Conservation (phyloP, 2,888 invertebrate genomes). For the Ctena decussata region DNA sequence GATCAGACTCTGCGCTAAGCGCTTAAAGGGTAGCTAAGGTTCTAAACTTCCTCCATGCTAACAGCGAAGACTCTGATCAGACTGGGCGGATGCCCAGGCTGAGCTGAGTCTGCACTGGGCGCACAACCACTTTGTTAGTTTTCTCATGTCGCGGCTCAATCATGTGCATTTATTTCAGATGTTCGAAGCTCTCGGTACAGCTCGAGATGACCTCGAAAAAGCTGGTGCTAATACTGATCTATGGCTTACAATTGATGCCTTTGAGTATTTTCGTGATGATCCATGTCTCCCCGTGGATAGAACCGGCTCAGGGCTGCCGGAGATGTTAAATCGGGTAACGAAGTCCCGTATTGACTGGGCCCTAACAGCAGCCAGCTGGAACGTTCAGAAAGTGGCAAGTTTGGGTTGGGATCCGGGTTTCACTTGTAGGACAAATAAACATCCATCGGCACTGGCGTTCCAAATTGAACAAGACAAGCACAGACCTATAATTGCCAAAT, state of each 20-base stretch:
- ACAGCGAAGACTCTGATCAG: too few species aligned
- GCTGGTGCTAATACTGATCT: conserved; percentile 60
- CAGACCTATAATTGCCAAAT: conserved; percentile 77
- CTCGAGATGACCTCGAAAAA: conserved; percentile 40
- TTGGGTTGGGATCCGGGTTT: conserved; percentile 81
- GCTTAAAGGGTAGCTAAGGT: too few species aligned
- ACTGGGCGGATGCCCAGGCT: too few species aligned
- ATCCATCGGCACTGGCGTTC: conserved; percentile 54
- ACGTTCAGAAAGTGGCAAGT: conserved; percentile 73
- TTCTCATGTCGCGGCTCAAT: too few species aligned
- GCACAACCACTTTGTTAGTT: too few species aligned
- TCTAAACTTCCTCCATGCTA: too few species aligned
- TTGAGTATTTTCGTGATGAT: conserved; percentile 73
- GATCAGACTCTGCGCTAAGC: too few species aligned
- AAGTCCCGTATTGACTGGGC: conserved; percentile 76
- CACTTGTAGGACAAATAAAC: conserved; percentile 70
- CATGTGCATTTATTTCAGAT: too few species aligned
- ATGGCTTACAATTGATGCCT: conserved; percentile 81
- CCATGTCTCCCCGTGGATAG: conserved; percentile 77
- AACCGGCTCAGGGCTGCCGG: conserved; percentile 68
- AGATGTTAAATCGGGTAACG: conserved; percentile 65
- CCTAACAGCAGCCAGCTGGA: conserved; percentile 70
- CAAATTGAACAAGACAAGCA: conserved; percentile 67
- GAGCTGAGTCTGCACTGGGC: too few species aligned
- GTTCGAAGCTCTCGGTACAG: conserved; percentile 50